Evolutionary conservation across 2,113 vertebrate species (phyloP), one percentile per base, ranked within the genome.

Genomic region (Saguinus imperator): DNA sequence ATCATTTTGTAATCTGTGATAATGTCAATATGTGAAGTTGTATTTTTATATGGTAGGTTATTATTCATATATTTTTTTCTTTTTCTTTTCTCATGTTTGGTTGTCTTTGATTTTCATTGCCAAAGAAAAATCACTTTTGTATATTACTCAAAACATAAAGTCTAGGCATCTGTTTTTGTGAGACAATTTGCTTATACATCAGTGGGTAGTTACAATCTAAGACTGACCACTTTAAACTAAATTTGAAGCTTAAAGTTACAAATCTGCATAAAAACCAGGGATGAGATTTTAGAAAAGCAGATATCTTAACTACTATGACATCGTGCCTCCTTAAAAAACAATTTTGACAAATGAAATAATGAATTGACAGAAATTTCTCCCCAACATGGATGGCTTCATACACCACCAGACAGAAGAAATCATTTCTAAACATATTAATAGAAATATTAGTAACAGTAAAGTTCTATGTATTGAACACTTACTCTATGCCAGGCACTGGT

Each of bases 171-270:
- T n/a, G 52, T 52, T 80, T 58, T 50, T 61, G 9, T 68, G 48
- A 86, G 20, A 93, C 35, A 70, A 88, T 55, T 88, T 91, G 13
- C 13, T 94, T 85, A 37, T 94, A 61, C 0, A 43, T 50, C 4
- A 86, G 20, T 82, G 35, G 6, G 5, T 72, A 37, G 5, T 95
- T 76, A 45, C 5, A 52, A 66, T 52, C 20, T 83, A 79, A 76
- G 35, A 3, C 3, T 6, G 35, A 3, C 4, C 8, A 70, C 3
- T 4, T 79, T 55, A 87, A 89, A 88, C 48, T 93, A 8, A 27
- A 27, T 84, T 88, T 88, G 58, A 52, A 85, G 25, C 12, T 95
- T 87, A 32, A 94, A 89, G 3, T 66, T 82, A 88, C 18, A 93
- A 50, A 95, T 86, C 1, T 58, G 37, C 27, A 85, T 16, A 87